A percentile compares a stretch with the other conserved stretches of the same genome.
These are phyloP conservation scores for Gymnoscopelus microlampas DNA, from an alignment of 2,797 vertebrate genomes.

Conservation along the genomic window DNA sequence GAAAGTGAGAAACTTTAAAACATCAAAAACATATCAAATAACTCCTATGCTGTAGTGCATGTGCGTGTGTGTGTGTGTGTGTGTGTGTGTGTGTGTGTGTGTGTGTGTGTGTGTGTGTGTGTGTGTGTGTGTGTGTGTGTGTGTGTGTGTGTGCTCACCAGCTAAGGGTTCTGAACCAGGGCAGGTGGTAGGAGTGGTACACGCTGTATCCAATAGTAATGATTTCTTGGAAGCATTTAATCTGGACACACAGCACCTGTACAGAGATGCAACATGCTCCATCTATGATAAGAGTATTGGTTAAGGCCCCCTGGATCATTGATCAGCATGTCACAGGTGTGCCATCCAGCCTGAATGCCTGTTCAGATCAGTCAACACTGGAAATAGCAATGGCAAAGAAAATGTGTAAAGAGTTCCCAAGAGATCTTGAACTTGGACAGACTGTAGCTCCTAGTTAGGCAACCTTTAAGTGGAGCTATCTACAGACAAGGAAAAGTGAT, in stretches of 20 bases:
- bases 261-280: constrained; percentile 16
- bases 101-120: constrained; percentile 4
- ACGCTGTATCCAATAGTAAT: constrained; percentile 98
- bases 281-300: too few relatives aligned
- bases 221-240: constrained; percentile 99
- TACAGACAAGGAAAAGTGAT: too few relatives aligned
- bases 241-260: constrained; percentile 97
- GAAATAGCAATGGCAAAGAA: too few relatives aligned
- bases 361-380: too few relatives aligned
- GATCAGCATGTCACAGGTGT: constrained; percentile 8
- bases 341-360: not conserved
- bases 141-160: constrained; percentile 84
- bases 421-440: too few relatives aligned
- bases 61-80: constrained; percentile 4
- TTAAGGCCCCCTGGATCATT: too few relatives aligned
- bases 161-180: constrained; percentile 97
- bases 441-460: too few relatives aligned
- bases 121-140: constrained; percentile 11
- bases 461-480: too few relatives aligned
- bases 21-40: not conserved
- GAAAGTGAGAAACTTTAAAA: constrained; percentile 5
- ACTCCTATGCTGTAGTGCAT: not conserved
- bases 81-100: not conserved
- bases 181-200: constrained; percentile 94
- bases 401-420: too few relatives aligned